A percentile compares a stretch with the other conserved stretches of the same genome.
These are phyloP conservation scores for Mycalesis mineus DNA, from an alignment of 2,888 invertebrate genomes.

Conservation along the genomic window DNA sequence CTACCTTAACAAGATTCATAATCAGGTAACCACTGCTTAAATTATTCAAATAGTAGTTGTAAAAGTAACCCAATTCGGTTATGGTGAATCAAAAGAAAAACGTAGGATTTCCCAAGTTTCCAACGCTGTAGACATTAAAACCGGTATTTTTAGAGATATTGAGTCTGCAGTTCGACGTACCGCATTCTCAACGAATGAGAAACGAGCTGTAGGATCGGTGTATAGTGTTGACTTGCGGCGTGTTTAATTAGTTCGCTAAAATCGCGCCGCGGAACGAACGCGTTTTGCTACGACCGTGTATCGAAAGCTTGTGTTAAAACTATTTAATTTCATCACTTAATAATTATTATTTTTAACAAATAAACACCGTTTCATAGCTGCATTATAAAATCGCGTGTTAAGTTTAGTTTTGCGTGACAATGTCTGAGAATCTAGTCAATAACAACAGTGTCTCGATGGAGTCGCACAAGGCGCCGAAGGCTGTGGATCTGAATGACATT, in stretches of 20 bases:
- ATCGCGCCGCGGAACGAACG: conserved; percentile 12
- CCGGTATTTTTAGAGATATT: conserved; percentile 50
- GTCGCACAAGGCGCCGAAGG: conserved; percentile 35
- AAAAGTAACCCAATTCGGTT: neutral
- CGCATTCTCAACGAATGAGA: neutral
- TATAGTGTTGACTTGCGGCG: neutral
- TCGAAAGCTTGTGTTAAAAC: neutral
- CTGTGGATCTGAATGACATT: conserved; percentile 44
- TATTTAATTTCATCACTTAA: neutral
- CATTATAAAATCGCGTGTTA: neutral
- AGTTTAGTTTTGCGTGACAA: conserved; percentile 14
- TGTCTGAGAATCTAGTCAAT: conserved; percentile 22
- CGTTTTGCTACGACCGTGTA: neutral
- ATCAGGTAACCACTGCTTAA: too few species aligned
- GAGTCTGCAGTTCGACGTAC: conserved; percentile 28
- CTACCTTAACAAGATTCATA: too few species aligned
- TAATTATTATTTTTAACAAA: neutral
- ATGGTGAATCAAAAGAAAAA: neutral
- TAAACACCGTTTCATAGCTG: neutral
- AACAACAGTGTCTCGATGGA: conserved; percentile 16
- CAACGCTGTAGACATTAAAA: neutral
- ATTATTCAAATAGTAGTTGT: too few species aligned
- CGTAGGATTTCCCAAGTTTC: neutral
- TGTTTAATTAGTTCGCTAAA: conserved; percentile 13
- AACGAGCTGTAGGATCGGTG: neutral